Evolutionary conservation across 1,140 invertebrate species (phyloP).

Genomic region (Nomia melanderi): DNA sequence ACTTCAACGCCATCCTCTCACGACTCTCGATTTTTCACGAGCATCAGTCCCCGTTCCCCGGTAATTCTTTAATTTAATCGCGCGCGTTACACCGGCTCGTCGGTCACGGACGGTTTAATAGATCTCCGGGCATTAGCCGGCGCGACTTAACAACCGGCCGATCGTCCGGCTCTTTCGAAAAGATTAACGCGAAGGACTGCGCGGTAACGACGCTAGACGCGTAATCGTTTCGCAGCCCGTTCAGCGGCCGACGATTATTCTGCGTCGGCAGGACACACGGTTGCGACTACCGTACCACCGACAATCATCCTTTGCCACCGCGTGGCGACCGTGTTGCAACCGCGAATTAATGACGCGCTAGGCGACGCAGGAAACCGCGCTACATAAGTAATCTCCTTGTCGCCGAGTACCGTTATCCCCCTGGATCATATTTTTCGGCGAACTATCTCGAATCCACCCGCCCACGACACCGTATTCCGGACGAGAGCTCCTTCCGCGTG

Average conservation of each 20-base stretch:
- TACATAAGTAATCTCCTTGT: too few species aligned
- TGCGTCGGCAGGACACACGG: constrained; percentile 19
- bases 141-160: constrained; percentile 35
- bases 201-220: constrained; percentile 38
- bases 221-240: constrained; percentile 52
- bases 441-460: too few species aligned
- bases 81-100: constrained; percentile 35
- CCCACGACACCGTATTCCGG: too few species aligned
- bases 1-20: constrained; percentile 32
- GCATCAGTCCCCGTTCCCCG: constrained; percentile 25
- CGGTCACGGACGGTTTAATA: constrained; percentile 55
- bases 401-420: too few species aligned
- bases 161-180: constrained; percentile 40
- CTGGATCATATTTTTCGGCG: too few species aligned
- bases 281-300: constrained; percentile 25
- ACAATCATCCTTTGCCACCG: constrained; percentile 12
- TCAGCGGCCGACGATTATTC: constrained; percentile 2
- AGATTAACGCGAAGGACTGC: constrained; percentile 45
- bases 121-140: constrained; percentile 50
- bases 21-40: constrained; percentile 35
- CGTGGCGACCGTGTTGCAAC: background rate
- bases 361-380: too few species aligned
- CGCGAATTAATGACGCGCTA: background rate
- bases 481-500: too few species aligned
- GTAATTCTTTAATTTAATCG: constrained; percentile 51